Evolutionary conservation across 2,113 vertebrate species (phyloP).

Genomic region (Chlorocebus sabaeus): DNA sequence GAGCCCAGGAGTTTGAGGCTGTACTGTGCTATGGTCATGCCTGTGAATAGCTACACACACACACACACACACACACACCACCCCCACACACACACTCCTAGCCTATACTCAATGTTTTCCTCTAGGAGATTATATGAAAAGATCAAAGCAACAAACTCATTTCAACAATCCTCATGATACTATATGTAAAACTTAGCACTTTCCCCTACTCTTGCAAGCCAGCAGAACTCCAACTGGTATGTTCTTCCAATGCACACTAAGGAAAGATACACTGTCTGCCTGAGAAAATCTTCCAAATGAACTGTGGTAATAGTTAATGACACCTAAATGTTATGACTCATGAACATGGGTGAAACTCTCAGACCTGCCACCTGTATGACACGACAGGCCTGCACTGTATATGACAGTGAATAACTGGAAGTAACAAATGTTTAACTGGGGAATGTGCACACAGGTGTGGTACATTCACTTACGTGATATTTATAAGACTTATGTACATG

Average conservation of each 20-base stretch:
- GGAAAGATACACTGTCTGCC: not conserved
- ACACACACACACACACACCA: no score
- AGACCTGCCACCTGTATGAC: not conserved
- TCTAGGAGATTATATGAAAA: slow-evolving; percentile 16
- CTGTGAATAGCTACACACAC: not conserved
- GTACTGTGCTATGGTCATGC: not conserved
- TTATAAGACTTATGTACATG: not conserved
- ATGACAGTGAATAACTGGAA: not conserved
- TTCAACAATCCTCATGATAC: not conserved
- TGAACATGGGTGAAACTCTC: not conserved
- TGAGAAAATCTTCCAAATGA: not conserved
- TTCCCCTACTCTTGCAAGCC: not conserved
- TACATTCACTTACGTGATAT: not conserved
- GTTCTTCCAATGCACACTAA: not conserved
- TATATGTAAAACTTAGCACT: not conserved
- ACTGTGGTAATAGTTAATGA: not conserved
- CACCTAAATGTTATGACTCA: not conserved
- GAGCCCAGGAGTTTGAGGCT: not conserved
- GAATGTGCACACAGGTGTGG: not conserved
- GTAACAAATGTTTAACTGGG: not conserved
- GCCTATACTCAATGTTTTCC: not conserved
- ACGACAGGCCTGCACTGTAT: not conserved
- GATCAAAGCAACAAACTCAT: slow-evolving; percentile 3
- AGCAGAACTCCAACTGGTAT: not conserved
- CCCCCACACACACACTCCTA: not conserved